phyloP scores from a whole-genome alignment of 2,888 invertebrate genomes.

The Ephialtes manifestator region DNA sequence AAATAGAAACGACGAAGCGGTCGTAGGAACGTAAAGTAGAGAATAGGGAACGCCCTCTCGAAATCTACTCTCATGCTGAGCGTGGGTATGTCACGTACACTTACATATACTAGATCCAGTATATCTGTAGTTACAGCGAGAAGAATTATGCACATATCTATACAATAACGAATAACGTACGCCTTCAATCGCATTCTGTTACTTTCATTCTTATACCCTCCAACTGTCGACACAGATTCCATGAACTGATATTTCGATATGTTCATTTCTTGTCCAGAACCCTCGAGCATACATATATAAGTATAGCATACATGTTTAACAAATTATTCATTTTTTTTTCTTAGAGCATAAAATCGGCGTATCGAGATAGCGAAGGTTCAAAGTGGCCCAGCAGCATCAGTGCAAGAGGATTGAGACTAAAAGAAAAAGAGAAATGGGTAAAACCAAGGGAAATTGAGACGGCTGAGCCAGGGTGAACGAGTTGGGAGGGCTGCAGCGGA shows the following conservation, averaged over 20 bases:
- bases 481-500: conserved; percentile 39
- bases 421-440: conserved; percentile 49
- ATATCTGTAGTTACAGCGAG: conserved; percentile 25
- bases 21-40: conserved; percentile 55
- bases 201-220: conserved; percentile 4
- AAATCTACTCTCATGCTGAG: conserved; percentile 59
- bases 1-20: conserved; percentile 55
- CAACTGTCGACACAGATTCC: conserved; percentile 19
- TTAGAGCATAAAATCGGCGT: conserved; percentile 24
- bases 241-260: conserved; percentile 18
- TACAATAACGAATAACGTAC: conserved; percentile 56
- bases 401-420: conserved; percentile 20
- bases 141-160: conserved; percentile 50
- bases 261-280: conserved; percentile 6
- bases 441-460: conserved; percentile 60
- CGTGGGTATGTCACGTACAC: conserved; percentile 51
- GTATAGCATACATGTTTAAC: background rate
- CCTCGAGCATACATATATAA: background rate
- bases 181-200: conserved; percentile 54
- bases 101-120: background rate
- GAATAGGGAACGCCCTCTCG: conserved; percentile 67
- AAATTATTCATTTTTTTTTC: conserved; percentile 18
- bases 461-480: conserved; percentile 57
- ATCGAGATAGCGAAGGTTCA: conserved; percentile 1
- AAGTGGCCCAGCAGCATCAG: background rate